Evolutionary conservation across 2,113 vertebrate species (phyloP).

Genomic region (Pachycephala philippinensis): DNA sequence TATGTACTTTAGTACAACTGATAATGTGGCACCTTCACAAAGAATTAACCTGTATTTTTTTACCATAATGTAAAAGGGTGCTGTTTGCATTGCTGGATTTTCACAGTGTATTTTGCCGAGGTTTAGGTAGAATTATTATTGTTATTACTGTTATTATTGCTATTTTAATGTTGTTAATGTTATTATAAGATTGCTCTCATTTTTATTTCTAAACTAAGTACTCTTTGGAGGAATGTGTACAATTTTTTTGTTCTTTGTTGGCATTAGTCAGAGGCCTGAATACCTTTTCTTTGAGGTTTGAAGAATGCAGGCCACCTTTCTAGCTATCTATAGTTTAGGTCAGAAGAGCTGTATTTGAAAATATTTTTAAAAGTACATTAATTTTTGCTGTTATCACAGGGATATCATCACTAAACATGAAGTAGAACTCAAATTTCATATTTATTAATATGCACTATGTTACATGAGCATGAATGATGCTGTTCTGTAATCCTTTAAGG

Average conservation of each 20-base stretch:
- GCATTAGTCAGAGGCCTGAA: not conserved
- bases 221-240: accelerated
- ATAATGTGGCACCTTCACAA: not conserved
- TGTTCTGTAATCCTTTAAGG: not conserved
- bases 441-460: not conserved
- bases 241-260: not conserved
- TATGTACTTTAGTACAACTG: not conserved
- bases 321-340: not conserved
- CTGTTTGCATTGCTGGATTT: not conserved
- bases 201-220: not conserved
- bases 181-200: not conserved
- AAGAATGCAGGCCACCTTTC: not conserved
- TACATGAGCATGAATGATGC: not conserved
- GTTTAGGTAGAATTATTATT: not conserved
- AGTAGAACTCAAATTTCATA: not conserved
- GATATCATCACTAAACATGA: not conserved
- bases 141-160: not conserved
- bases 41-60: not conserved
- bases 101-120: not conserved
- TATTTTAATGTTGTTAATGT: not conserved
- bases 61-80: not conserved
- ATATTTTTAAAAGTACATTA: accelerated
- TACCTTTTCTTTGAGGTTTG: not conserved
- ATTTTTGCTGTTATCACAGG: not conserved
- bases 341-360: not conserved